Base-by-base conservation (phyloP, 2,888 invertebrate species). In the Dryobota labecula region DNA sequence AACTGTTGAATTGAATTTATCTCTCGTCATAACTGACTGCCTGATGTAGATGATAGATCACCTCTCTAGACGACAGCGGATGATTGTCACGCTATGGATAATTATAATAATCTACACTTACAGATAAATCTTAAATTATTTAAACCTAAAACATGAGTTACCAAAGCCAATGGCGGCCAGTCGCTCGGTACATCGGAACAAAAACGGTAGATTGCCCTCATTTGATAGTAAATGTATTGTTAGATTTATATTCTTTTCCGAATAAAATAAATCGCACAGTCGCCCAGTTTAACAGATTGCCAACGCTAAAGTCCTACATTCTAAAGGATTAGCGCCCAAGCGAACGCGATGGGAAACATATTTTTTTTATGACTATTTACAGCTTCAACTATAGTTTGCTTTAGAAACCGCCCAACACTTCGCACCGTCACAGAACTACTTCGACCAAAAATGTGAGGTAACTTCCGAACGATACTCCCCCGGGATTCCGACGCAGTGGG, bases 401-500 rank as follows among this genome's bases (percentile, higher is more conserved):
- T n/a, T 13, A 45, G n/a, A 24, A 62, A 45, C 49, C 18, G 1
- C 36, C 6, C 15, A 20, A 54, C 18, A 45, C 36, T 41, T 70
- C n/a, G 20, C 45, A 38, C 5, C 45, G 51, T 38, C 60, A 24
- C 49, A 24, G 27, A 57, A 53, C 8, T 45, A 56, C 30, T 76
- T 58, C 27, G 18, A 54, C 53, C 72, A 67, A 73, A 76, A 73
- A 76, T 73, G 62, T 62, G 58, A 69, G 71, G 47, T 56, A 76
- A 78, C 76, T 76, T 79, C 70, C 63, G 53, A 78, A 70, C 68
- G 54, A 80, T 67, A 51, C 36, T 78, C 87, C 76, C 87, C 13
- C 9, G 78, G 82, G 85, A 84, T 18, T 53, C 36, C 36, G 18
- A 66, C 81, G 77, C 87, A 36, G 27, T 57, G 88, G 82, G 87